Evolutionary conservation across 2,888 invertebrate species (phyloP).

Genomic region (Chalcis sispes): DNA sequence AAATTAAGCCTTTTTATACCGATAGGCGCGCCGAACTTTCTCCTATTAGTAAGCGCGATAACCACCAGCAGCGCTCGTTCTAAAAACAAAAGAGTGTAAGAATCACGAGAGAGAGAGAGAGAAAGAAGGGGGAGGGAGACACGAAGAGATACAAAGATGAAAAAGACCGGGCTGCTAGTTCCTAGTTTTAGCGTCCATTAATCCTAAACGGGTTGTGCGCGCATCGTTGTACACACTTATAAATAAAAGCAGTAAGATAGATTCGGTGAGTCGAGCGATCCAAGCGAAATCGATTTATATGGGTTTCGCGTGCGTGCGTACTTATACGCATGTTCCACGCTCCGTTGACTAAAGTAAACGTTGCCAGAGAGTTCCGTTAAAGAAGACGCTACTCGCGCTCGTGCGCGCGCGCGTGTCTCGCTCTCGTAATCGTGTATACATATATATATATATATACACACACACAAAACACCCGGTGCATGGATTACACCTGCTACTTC

Average conservation of each 20-base stretch:
- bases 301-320: constrained; percentile 1
- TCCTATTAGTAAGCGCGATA: constrained; percentile 26
- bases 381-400: constrained; percentile 19
- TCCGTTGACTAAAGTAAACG: constrained; percentile 33
- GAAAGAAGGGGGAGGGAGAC: too few relatives aligned
- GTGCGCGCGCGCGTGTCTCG: not conserved
- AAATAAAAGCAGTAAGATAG: too few relatives aligned
- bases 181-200: not conserved
- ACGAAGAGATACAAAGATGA: too few relatives aligned
- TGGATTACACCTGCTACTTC: constrained; percentile 20
- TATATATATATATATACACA: not conserved
- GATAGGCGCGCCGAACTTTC: constrained; percentile 29
- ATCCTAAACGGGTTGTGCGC: not conserved
- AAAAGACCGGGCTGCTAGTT: too few relatives aligned
- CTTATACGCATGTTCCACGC: constrained; percentile 22
- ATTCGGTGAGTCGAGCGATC: too few relatives aligned
- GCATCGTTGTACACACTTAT: not conserved
- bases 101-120: constrained; percentile 7
- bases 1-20: not conserved
- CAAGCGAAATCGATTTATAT: not conserved
- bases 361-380: constrained; percentile 41
- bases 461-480: not conserved
- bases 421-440: not conserved
- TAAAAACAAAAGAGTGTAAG: not conserved
- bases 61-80: not conserved